Percentiles rank a stretch among this genome's conserved stretches.
These are phyloP conservation scores for Novumbra hubbsi DNA, from an alignment of 2,797 vertebrate species.

Conservation along the genomic window DNA sequence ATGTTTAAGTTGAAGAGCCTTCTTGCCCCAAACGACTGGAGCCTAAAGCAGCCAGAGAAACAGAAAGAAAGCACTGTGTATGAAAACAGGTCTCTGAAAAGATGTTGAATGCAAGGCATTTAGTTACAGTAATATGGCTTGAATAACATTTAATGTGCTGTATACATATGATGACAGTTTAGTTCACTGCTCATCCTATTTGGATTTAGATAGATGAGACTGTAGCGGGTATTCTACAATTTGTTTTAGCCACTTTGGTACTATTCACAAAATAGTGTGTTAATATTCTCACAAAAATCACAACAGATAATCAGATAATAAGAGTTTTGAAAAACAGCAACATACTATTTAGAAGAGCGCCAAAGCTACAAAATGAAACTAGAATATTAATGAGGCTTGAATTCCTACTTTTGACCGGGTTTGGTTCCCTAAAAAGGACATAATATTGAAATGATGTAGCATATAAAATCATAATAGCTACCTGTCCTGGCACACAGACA, in stretches of 20 bases:
- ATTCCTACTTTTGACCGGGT: not conserved
- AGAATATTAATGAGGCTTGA: no score
- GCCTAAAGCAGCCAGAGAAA: not conserved
- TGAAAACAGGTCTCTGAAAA: not conserved
- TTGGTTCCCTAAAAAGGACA: constrained; percentile 41
- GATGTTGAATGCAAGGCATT: not conserved
- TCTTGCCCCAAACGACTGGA: not conserved
- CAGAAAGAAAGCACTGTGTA: not conserved
- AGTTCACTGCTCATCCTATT: not conserved
- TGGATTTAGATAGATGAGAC: not conserved
- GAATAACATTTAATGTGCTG: not conserved
- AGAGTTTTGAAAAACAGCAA: no score
- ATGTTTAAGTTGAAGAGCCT: constrained; percentile 5
- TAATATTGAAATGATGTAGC: constrained; percentile 50
- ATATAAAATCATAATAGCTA: constrained; percentile 58
- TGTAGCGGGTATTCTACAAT: no score
- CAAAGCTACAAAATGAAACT: no score
- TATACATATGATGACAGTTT: not conserved
- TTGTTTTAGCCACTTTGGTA: no score
- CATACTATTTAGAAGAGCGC: no score
- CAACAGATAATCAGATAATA: no score
- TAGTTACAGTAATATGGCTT: not conserved
- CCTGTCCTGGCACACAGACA: not conserved
- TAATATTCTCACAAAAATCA: no score
- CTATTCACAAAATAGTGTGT: no score